Evolutionary conservation across 2,113 vertebrate genomes (phyloP), one percentile per base, ranked within the genome.

Genomic region (Lasiurus cinereus): DNA sequence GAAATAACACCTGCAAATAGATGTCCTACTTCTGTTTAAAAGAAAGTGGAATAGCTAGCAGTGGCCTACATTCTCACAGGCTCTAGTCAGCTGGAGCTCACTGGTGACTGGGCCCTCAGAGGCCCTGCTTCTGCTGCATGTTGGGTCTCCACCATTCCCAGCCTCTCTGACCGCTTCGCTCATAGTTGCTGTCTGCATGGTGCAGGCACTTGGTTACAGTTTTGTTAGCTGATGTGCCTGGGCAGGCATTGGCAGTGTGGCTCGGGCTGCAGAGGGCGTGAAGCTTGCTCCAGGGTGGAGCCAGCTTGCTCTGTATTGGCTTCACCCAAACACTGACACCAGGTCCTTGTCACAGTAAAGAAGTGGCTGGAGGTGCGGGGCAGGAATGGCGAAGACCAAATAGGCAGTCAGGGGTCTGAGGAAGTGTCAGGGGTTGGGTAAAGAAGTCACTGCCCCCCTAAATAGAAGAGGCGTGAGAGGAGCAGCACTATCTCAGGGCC

Each of bases 1-100:
- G 84, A 95, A 88, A 82, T 85, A 94, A 43, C 64, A 27, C 54
- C 90, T 92, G 85, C 54, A 92, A 96, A 85, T 88, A 78, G 66
- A 83, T 90, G 93, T 85, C 83, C 86, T 56, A 50, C 56, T 94
- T 78, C 16, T 39, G 19, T 85, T 39, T 9, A 27, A 33, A 19
- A 59, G 46, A 22, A n/a, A 10, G 0, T 33, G n/a, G n/a, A 39
- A 0, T 73, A 36, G 54, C 64, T 67, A 70, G 91, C 27, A 21
- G 56, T 43, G 36, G 73, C 59, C n/a, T 59, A 43, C 3, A 33
- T 87, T 64, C 91, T 67, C 50, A 73, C 73, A 6, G 52, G 56
- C 31, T 59, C 13, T 6, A 2, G 0, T 86, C 52, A 83, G 52
- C 83, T 79, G n/a, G 29, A 52, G 70, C 50, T n/a, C 31, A 85